Evolutionary conservation across 2,113 vertebrate genomes (phyloP).

Genomic region (Verasper variegatus): DNA sequence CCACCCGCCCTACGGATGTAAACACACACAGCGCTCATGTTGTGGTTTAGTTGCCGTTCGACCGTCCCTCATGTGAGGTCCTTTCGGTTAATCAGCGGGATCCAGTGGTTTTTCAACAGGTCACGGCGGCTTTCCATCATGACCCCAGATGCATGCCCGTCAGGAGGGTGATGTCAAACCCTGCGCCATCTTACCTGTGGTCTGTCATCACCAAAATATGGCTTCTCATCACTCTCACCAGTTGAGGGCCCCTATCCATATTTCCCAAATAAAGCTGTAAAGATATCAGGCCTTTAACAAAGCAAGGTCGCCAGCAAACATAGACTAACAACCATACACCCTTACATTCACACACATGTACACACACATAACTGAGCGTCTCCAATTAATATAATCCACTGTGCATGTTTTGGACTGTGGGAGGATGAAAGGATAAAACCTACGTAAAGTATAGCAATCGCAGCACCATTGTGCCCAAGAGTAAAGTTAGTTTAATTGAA

Average conservation of each 20-base stretch:
- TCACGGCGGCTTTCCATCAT: not conserved
- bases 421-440: too few species aligned
- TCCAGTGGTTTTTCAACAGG: constrained; percentile 10
- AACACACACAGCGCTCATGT: constrained; percentile 78
- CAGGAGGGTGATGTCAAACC: not conserved
- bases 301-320: not conserved
- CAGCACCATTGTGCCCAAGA: not conserved
- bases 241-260: not conserved
- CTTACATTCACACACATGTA: too few species aligned
- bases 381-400: too few species aligned
- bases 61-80: constrained; percentile 32
- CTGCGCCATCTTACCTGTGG: not conserved
- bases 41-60: constrained; percentile 71
- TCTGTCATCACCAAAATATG: not conserved
- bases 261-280: not conserved
- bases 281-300: not conserved
- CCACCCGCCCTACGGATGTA: constrained; percentile 80
- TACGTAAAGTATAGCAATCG: too few species aligned
- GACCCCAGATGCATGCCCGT: not conserved
- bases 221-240: not conserved
- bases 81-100: constrained; percentile 50
- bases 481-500: constrained; percentile 1
- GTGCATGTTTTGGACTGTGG: too few species aligned
- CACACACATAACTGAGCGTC: too few species aligned
- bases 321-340: too few species aligned